Conservation (phyloP, 1,140 invertebrate genomes). For the Pseudomyrmex pallidus region DNA sequence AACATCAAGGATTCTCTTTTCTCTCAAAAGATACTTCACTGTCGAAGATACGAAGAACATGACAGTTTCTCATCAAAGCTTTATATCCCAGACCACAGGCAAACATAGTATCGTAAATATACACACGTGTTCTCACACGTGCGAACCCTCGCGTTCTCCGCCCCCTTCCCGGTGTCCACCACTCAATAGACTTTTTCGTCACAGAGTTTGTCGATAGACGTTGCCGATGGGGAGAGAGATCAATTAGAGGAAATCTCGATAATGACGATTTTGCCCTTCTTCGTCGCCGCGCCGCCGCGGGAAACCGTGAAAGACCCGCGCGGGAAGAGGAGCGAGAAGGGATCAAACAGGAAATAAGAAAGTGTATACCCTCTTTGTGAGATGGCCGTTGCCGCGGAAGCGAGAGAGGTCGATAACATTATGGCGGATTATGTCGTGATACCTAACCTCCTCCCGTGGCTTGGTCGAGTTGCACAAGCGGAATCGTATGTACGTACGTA, state of each 20-base stretch:
- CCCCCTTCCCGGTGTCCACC: background rate
- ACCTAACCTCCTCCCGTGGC: slow-evolving; percentile 22
- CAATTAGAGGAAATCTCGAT: slow-evolving; percentile 79
- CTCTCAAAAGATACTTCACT: background rate
- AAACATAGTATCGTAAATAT: slow-evolving; percentile 11
- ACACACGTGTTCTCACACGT: background rate
- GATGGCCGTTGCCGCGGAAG: slow-evolving; percentile 14
- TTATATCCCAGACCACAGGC: background rate
- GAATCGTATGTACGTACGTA: slow-evolving; percentile 75
- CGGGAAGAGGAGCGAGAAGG: slow-evolving; percentile 11
- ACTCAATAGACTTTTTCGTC: slow-evolving; percentile 20
- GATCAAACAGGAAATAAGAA: slow-evolving; percentile 76
- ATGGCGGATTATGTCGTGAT: slow-evolving; percentile 46
- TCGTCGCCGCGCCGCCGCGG: background rate
- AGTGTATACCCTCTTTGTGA: slow-evolving; percentile 63
- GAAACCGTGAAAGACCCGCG: slow-evolving; percentile 50
- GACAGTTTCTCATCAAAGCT: background rate
- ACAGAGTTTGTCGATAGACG: slow-evolving; percentile 2
- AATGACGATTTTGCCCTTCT: slow-evolving; percentile 68
- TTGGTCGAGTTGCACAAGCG: slow-evolving; percentile 36
- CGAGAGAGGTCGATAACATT: slow-evolving; percentile 60
- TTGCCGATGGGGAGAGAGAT: slow-evolving; percentile 69
- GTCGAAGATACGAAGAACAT: slow-evolving; percentile 22
- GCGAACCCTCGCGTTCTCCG: background rate
- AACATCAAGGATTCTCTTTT: background rate